A percentile compares a stretch with the other conserved stretches of the same genome.
phyloP scores from a whole-genome alignment of 2,888 invertebrate species.

The Melanophora roralis region DNA sequence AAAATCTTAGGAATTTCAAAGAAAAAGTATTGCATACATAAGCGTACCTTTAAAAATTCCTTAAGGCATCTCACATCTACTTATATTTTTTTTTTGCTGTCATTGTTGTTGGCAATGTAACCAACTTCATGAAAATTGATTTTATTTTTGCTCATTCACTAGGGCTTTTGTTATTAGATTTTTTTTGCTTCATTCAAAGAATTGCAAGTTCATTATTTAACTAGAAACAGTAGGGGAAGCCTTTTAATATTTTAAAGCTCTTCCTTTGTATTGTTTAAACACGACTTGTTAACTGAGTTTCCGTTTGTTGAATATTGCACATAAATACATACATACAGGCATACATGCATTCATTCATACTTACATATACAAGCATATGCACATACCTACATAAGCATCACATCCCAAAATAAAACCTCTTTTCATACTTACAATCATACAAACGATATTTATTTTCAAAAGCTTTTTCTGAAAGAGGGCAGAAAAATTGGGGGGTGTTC shows the following conservation, averaged over 20 bases:
- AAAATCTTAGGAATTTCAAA: conserved; percentile 57
- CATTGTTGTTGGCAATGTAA: too few relatives aligned
- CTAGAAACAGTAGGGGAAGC: conserved; percentile 31
- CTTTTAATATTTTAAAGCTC: conserved; percentile 60
- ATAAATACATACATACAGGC: too few relatives aligned
- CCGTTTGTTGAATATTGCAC: conserved; percentile 47
- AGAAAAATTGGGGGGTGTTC: not conserved
- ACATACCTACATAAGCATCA: too few relatives aligned
- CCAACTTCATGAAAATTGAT: conserved; percentile 20
- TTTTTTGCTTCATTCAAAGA: conserved; percentile 3
- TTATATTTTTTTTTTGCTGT: not conserved
- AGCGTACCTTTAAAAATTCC: conserved; percentile 39
- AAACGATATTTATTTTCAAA: not conserved
- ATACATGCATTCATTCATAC: too few relatives aligned
- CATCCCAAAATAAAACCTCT: too few relatives aligned
- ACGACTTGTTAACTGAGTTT: conserved; percentile 62
- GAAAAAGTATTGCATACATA: conserved; percentile 43
- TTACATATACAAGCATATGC: too few relatives aligned
- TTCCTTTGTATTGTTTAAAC: conserved; percentile 62
- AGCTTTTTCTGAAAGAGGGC: not conserved
- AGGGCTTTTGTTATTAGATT: not conserved
- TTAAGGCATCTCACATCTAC: conserved; percentile 13
- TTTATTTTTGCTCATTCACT: not conserved
- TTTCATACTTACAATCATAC: too few relatives aligned
- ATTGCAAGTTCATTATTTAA: conserved; percentile 41